Conservation (phyloP, 2,113 vertebrate species). For the Seriola aureovittata region DNA sequence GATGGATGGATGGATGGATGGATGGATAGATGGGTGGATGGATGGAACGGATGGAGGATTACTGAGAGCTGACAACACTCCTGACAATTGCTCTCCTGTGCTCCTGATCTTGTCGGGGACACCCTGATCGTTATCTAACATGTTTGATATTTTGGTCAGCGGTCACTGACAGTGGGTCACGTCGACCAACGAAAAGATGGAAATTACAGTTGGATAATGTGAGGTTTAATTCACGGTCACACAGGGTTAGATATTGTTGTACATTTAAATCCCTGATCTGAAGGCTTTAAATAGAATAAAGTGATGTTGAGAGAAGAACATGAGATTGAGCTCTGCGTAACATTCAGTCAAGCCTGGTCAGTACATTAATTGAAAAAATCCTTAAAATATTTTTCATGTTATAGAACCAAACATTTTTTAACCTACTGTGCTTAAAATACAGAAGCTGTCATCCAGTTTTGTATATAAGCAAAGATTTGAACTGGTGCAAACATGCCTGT, state of each 20-base stretch:
- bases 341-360: conserved; percentile 13
- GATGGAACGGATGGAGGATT: conserved; percentile 18
- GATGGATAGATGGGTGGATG: background rate
- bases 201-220: conserved; percentile 44
- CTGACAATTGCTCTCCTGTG: conserved; percentile 1
- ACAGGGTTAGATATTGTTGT: conserved; percentile 8
- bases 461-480: conserved; percentile 41
- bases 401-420: conserved; percentile 17
- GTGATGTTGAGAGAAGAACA: conserved; percentile 16
- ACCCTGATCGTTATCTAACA: conserved; percentile 20
- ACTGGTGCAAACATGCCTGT: conserved; percentile 10
- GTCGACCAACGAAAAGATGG: conserved; percentile 4
- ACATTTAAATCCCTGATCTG: conserved; percentile 8
- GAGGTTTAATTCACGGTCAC: conserved; percentile 1
- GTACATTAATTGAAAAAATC: conserved; percentile 25
- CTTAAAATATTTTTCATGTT: conserved; percentile 20
- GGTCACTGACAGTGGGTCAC: background rate
- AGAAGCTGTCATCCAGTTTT: background rate
- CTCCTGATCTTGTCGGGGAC: conserved; percentile 21
- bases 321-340: conserved; percentile 13
- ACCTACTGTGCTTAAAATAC: background rate
- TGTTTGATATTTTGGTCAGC: background rate
- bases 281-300: conserved; percentile 25
- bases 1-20: conserved; percentile 3
- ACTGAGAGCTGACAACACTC: background rate